phyloP scores from a whole-genome alignment of 2,888 invertebrate genomes.

The Polydrusus tereticollis region DNA sequence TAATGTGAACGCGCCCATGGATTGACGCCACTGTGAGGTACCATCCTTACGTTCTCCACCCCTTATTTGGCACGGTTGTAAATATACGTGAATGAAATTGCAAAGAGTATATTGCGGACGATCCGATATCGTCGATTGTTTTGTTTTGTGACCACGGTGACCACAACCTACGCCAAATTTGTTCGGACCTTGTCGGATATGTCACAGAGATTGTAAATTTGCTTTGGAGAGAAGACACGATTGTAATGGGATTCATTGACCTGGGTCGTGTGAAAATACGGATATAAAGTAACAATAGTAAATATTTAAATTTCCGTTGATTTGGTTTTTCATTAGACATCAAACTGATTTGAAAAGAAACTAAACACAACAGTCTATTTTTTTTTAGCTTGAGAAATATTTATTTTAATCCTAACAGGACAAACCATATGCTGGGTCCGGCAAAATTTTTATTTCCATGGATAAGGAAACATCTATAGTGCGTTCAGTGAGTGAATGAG shows the following conservation, averaged over 20 bases:
- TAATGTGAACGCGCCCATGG: too few relatives aligned
- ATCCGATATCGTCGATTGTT: constrained; percentile 39
- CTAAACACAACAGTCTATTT: too few relatives aligned
- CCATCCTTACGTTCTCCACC: constrained; percentile 33
- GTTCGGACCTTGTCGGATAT: constrained; percentile 45
- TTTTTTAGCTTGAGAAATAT: too few relatives aligned
- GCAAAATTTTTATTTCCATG: too few relatives aligned
- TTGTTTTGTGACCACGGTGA: constrained; percentile 37
- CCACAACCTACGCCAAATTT: constrained; percentile 45
- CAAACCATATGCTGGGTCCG: too few relatives aligned
- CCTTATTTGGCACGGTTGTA: constrained; percentile 43
- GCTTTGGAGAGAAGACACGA: constrained; percentile 32
- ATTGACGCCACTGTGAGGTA: too few relatives aligned
- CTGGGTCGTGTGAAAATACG: constrained; percentile 32
- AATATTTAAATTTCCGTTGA: too few relatives aligned
- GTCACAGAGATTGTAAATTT: constrained; percentile 41
- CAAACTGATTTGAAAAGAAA: too few relatives aligned
- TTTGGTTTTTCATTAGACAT: too few relatives aligned
- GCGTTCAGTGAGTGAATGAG: too few relatives aligned
- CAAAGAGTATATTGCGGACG: constrained; percentile 27
- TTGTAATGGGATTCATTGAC: constrained; percentile 25
- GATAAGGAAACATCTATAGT: too few relatives aligned
- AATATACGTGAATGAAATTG: constrained; percentile 46
- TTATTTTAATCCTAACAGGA: too few relatives aligned
- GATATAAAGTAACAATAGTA: neutral